These are phyloP conservation scores for Syngnathus rostellatus DNA, from an alignment of 2,797 vertebrate species.

Conservation along the genomic window DNA sequence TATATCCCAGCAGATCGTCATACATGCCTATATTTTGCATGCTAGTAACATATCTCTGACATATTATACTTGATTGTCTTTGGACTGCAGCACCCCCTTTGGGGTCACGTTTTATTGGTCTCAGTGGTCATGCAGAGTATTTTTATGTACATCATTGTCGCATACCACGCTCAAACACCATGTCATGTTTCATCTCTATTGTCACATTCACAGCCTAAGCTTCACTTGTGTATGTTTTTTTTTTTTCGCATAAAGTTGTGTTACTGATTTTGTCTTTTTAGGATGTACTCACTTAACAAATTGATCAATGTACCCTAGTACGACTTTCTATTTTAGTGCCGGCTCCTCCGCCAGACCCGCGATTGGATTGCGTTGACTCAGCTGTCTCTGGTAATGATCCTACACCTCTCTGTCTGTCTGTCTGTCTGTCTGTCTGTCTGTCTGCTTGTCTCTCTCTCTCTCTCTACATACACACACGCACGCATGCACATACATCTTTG, in stretches of 20 bases:
- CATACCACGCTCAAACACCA: neutral
- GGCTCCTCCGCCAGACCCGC: conserved; percentile 17
- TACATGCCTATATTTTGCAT: too few relatives aligned
- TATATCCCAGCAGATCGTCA: too few relatives aligned
- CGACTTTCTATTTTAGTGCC: conserved; percentile 46
- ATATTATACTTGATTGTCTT: neutral
- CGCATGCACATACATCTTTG: neutral
- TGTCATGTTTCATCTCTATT: neutral
- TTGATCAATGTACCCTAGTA: neutral
- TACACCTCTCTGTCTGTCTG: conserved; percentile 7
- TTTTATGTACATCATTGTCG: neutral
- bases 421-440: neutral
- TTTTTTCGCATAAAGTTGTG: neutral
- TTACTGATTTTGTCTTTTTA: neutral
- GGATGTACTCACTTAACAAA: neutral
- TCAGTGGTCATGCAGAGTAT: neutral
- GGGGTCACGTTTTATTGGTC: neutral
- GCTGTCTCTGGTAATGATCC: conserved; percentile 33
- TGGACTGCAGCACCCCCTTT: neutral
- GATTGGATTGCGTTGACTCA: conserved; percentile 72
- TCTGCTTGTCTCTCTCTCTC: neutral
- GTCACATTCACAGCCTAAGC: neutral
- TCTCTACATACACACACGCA: neutral
- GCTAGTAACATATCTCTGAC: too few relatives aligned
- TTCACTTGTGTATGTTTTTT: neutral